Base-by-base conservation (phyloP, 1,140 invertebrate genomes). In the Thaumatotibia leucotreta region DNA sequence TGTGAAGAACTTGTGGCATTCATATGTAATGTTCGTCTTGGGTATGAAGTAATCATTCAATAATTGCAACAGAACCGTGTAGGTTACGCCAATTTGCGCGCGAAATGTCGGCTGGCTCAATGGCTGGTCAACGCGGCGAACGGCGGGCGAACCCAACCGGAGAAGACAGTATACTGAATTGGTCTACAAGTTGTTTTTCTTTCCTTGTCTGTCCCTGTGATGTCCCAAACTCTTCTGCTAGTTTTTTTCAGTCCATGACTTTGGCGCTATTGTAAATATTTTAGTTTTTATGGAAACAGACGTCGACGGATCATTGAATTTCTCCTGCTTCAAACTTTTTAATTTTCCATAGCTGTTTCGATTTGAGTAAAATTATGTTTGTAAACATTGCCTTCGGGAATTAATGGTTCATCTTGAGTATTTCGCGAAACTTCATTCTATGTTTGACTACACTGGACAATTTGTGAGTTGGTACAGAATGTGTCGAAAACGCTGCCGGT, bases 211-310 rank as follows among this genome's bases (percentile, higher is more conserved):
- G 64, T 3, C 62, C 35, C 20, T 62, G 2, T 2, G 65, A 70
- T 8, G 68, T 70, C 64, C 4, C 64, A 61, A 70, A 70, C 66
- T 66, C 64, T 58, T 70, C 49, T 8, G 68, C 61, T 22, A 66
- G 62, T 67, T 70, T 49, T 65, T 67, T 39, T 64, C 69, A 67
- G 49, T 70, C 65, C 62, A 67, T 17, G 69, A 70, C 6, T 1
- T 67, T 0, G 69, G 62, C 35, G 65, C 65, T 50, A 70, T 64
- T 11, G 69, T 66, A 4, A 70, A 52, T 33, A 67, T 70, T 39
- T 64, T 66, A 50, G 61, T 70, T 32, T 70, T 67, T 32, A 67
- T 62, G 49, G 62, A 67, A 11, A 49, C 62, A 62, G 62, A 63
- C 2, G 61, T 63, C 1, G 61, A 63, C 0, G 32, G 32, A 22